Percentiles rank a stretch among this genome's conserved stretches.
phyloP scores from a whole-genome alignment of 2,113 vertebrate genomes.

The Chaetorhynchus papuensis region DNA sequence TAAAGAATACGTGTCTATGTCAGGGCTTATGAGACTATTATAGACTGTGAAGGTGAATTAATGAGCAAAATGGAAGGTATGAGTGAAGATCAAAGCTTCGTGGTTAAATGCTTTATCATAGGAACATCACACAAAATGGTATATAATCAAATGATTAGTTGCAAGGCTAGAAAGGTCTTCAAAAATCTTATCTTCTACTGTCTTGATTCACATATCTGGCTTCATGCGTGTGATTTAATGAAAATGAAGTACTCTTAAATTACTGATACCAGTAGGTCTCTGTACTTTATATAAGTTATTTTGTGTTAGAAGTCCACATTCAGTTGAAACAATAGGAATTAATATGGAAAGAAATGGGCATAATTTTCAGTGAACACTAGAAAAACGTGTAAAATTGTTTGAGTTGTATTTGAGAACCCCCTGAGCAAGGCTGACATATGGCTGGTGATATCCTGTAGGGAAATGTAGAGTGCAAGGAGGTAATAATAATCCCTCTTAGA shows the following conservation, averaged over 20 bases:
- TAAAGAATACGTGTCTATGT: background rate
- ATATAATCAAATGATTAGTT: background rate
- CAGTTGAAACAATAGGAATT: background rate
- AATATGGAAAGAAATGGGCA: background rate
- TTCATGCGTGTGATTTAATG: background rate
- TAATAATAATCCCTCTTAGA: slow-evolving; percentile 27
- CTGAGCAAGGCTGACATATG: slow-evolving; percentile 31
- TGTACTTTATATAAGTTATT: background rate
- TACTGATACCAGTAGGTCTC: background rate
- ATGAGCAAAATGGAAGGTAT: background rate
- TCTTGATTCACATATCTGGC: background rate
- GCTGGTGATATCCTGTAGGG: slow-evolving; percentile 3
- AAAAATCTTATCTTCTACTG: background rate
- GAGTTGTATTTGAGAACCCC: background rate
- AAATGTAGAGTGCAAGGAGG: background rate
- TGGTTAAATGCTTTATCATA: background rate
- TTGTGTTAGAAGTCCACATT: background rate
- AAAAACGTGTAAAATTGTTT: background rate
- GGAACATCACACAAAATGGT: background rate
- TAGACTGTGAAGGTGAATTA: background rate
- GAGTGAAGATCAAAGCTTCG: background rate
- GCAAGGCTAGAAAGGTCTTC: background rate
- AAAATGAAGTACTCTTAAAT: background rate
- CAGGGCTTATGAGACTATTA: background rate
- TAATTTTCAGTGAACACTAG: background rate